These are phyloP conservation scores for Tetrapedia diversipes DNA, from an alignment of 2,888 invertebrate species.

Conservation along the genomic window DNA sequence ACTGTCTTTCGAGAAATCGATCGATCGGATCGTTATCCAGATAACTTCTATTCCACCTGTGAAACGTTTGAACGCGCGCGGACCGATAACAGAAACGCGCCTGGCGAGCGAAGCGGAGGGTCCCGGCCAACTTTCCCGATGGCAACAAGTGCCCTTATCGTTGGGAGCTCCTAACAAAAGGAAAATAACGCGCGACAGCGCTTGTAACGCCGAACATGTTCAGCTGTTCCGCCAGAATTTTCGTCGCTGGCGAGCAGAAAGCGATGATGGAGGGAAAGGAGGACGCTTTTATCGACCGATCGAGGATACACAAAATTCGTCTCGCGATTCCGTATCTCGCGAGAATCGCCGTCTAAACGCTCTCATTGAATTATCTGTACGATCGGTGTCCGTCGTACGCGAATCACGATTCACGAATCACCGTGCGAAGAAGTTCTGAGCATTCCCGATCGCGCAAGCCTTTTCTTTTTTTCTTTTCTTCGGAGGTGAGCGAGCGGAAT, in stretches of 20 bases:
- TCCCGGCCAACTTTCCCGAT: neutral
- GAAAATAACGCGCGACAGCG: conserved; percentile 4
- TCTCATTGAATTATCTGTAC: too few species aligned
- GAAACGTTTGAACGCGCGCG: neutral
- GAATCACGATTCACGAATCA: too few species aligned
- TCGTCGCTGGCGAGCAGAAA: neutral
- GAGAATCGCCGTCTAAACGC: too few species aligned
- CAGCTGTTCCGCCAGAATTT: conserved; percentile 1
- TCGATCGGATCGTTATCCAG: neutral
- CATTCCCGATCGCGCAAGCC: too few species aligned
- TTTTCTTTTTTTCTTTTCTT: too few species aligned
- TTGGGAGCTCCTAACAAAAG: conserved; percentile 43
- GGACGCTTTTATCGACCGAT: conserved; percentile 3
- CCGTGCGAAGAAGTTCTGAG: too few species aligned
- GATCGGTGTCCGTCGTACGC: too few species aligned
- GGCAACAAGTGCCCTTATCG: conserved; percentile 31
- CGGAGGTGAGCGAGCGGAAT: too few species aligned
- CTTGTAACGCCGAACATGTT: conserved; percentile 5
- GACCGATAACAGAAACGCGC: neutral
- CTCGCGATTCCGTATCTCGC: too few species aligned
- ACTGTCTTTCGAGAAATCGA: neutral
- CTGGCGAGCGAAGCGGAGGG: neutral
- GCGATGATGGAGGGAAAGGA: neutral
- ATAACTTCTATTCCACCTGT: neutral
- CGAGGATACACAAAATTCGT: too few species aligned